A percentile compares a stretch with the other conserved stretches of the same genome.
phyloP scores from a whole-genome alignment of 2,888 invertebrate genomes.

The Rhimphoctona megacephalus region DNA sequence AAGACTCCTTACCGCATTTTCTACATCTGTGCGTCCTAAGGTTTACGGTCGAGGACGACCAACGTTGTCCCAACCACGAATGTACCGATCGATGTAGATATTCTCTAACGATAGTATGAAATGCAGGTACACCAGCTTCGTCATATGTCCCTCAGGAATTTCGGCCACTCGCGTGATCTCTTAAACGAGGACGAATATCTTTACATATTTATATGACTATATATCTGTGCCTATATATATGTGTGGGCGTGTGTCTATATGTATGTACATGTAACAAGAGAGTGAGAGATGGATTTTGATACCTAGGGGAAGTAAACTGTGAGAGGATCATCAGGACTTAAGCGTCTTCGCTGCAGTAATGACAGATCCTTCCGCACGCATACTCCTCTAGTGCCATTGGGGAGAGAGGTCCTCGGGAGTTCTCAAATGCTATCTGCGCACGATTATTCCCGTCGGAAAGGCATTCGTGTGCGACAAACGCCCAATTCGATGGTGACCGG shows the following conservation, averaged over 20 bases:
- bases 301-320: constrained; percentile 33
- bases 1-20: constrained; percentile 67
- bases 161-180: constrained; percentile 37
- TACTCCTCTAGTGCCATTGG: constrained; percentile 28
- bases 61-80: constrained; percentile 28
- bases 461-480: constrained; percentile 69
- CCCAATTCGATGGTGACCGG: constrained; percentile 61
- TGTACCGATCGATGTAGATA: constrained; percentile 67
- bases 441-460: constrained; percentile 69
- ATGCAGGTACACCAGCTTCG: constrained; percentile 66
- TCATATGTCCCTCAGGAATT: constrained; percentile 70
- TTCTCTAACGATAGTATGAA: constrained; percentile 65
- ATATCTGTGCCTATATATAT: not conserved
- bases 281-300: not conserved
- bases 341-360: constrained; percentile 48
- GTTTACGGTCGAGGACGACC: constrained; percentile 53
- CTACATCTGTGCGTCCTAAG: constrained; percentile 62
- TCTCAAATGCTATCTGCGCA: constrained; percentile 46
- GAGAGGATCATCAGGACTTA: constrained; percentile 44
- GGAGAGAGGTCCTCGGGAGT: constrained; percentile 23
- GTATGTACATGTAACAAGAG: not conserved
- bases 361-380: constrained; percentile 52
- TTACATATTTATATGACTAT: not conserved
- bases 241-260: not conserved
- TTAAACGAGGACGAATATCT: constrained; percentile 9